phyloP scores from a whole-genome alignment of 1,140 invertebrate genomes.

The Coptotermes formosanus region DNA sequence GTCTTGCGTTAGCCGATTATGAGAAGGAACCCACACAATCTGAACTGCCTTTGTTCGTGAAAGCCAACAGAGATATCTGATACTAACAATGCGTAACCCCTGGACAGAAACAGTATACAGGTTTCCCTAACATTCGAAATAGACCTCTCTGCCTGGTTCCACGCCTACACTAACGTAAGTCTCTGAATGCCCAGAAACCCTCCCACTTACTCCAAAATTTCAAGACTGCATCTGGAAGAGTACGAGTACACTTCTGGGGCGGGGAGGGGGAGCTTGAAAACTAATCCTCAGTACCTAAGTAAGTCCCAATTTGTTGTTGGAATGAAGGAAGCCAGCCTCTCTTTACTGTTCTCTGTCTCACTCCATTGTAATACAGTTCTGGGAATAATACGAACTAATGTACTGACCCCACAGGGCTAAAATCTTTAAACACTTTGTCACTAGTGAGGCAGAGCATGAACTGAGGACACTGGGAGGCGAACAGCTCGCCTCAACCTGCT shows the following conservation, averaged over 20 bases:
- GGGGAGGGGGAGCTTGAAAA: neutral
- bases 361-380: neutral
- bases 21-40: neutral
- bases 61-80: neutral
- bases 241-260: neutral
- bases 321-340: neutral
- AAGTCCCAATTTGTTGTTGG: neutral
- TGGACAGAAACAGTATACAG: neutral
- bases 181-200: neutral
- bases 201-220: no score
- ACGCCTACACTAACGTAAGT: neutral
- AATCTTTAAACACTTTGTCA: no score
- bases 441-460: no score
- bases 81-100: neutral
- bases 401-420: neutral
- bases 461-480: no score
- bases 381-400: neutral
- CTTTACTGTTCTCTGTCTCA: neutral
- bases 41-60: neutral
- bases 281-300: neutral
- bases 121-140: neutral
- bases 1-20: neutral
- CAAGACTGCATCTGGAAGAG: neutral
- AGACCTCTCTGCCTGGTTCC: neutral
- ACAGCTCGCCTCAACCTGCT: no score